phyloP scores from a whole-genome alignment of 2,113 vertebrate genomes.

The Cebidichthys violaceus region DNA sequence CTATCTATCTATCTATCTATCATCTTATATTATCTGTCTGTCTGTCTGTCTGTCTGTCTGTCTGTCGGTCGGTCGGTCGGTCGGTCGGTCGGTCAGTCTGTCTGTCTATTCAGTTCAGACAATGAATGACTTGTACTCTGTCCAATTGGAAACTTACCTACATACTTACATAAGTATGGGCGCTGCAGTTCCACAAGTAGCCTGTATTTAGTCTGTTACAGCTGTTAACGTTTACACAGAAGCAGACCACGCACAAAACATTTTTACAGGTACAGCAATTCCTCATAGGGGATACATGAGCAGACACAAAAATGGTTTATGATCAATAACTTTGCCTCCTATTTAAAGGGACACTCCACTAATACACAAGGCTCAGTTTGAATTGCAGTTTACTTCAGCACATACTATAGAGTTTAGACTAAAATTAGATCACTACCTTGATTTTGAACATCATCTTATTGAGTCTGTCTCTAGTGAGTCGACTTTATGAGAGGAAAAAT shows the following conservation, averaged over 20 bases:
- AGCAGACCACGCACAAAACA: slow-evolving; percentile 11
- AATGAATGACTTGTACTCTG: background rate
- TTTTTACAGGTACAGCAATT: background rate
- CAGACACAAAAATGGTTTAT: background rate
- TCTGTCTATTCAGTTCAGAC: background rate
- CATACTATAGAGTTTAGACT: too few relatives aligned
- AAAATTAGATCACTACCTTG: background rate
- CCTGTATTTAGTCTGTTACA: slow-evolving; percentile 43
- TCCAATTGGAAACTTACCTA: slow-evolving; percentile 22
- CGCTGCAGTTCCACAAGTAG: background rate
- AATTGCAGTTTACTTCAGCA: background rate
- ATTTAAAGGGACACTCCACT: background rate
- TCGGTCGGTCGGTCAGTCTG: background rate
- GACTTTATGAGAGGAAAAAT: background rate
- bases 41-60: background rate
- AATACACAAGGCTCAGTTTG: background rate
- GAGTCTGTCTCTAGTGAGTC: background rate
- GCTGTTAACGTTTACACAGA: background rate
- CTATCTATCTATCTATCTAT: background rate
- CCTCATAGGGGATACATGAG: background rate
- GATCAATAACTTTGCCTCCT: background rate
- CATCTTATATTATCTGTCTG: background rate
- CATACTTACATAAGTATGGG: slow-evolving; percentile 21
- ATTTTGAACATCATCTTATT: background rate
- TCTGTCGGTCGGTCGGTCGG: background rate